Evolutionary conservation across 2,113 vertebrate species (phyloP).

Genomic region (Notothenia rossii): DNA sequence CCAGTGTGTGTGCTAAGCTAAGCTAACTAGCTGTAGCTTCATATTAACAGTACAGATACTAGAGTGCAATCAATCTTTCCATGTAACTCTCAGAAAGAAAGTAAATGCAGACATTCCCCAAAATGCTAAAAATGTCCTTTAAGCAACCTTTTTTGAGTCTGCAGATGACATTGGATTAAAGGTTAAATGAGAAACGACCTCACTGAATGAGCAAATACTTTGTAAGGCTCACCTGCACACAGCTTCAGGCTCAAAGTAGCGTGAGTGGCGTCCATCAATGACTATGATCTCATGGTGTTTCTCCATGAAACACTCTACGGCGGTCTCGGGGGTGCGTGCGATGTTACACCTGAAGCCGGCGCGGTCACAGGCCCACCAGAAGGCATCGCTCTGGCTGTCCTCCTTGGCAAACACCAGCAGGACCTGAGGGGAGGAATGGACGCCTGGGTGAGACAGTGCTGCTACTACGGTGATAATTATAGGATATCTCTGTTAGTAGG

Average conservation of each 20-base stretch:
- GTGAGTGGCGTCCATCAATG: constrained; percentile 90
- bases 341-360: constrained; percentile 94
- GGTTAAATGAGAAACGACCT: background rate
- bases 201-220: background rate
- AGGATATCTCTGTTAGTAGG: background rate
- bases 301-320: constrained; percentile 93
- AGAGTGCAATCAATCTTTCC: too few relatives aligned
- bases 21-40: too few relatives aligned
- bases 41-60: too few relatives aligned
- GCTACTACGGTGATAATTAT: constrained; percentile 9
- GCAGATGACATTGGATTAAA: background rate
- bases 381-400: constrained; percentile 94
- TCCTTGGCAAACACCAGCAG: constrained; percentile 95
- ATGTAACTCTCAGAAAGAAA: too few relatives aligned
- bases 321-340: constrained; percentile 91
- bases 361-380: constrained; percentile 97
- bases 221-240: constrained; percentile 88
- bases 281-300: constrained; percentile 96
- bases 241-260: constrained; percentile 89
- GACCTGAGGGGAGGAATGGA: constrained; percentile 84
- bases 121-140: too few relatives aligned
- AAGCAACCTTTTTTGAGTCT: too few relatives aligned
- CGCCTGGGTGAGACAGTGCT: background rate
- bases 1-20: too few relatives aligned
- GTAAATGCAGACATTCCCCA: too few relatives aligned